phyloP scores from a whole-genome alignment of 2,797 vertebrate species.

The Fringilla coelebs region DNA sequence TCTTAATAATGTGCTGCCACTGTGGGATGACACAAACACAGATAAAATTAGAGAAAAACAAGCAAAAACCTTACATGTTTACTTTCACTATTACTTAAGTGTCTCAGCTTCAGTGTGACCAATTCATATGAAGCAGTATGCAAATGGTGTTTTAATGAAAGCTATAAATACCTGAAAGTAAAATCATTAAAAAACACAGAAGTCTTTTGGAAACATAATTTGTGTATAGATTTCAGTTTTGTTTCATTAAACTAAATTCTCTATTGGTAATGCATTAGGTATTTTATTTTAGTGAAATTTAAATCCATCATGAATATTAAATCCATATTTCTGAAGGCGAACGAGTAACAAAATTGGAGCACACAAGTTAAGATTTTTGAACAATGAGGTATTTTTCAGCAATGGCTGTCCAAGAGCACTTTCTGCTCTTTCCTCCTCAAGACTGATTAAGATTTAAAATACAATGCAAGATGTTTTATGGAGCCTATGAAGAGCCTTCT shows the following conservation, averaged over 20 bases:
- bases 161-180: conserved; percentile 15
- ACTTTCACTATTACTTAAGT: background rate
- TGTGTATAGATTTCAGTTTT: background rate
- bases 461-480: background rate
- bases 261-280: background rate
- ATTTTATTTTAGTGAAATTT: conserved; percentile 29
- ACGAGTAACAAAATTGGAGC: background rate
- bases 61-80: background rate
- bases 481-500: background rate
- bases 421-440: background rate
- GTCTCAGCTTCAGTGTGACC: background rate
- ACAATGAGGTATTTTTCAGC: conserved; percentile 27
- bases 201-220: background rate
- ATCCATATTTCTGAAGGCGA: conserved; percentile 33
- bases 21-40: background rate
- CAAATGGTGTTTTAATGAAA: background rate
- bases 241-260: conserved; percentile 1
- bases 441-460: conserved; percentile 4
- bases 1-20: background rate
- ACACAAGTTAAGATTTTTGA: conserved; percentile 19
- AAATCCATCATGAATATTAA: conserved; percentile 50
- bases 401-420: background rate
- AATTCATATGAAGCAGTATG: background rate
- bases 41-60: background rate
- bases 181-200: background rate